Conservation (phyloP, 2,888 invertebrate species). For the Autographa pulchrina region DNA sequence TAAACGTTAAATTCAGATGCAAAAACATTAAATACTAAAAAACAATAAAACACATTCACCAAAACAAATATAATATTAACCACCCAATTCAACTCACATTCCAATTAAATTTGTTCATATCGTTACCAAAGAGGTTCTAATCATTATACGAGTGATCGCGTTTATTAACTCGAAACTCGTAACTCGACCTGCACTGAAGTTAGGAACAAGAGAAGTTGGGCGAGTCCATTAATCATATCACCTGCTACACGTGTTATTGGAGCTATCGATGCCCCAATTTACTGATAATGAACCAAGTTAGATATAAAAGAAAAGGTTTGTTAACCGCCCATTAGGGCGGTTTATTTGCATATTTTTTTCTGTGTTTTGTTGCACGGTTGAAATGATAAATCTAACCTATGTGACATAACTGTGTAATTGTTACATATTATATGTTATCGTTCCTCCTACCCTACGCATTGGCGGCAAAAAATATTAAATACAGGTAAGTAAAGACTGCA, state of each 20-base stretch:
- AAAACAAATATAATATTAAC: too few relatives aligned
- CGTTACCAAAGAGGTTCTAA: not conserved
- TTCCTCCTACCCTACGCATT: too few relatives aligned
- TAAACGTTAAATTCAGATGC: too few relatives aligned
- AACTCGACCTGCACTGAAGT: not conserved
- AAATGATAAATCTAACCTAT: too few relatives aligned
- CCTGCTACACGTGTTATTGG: not conserved
- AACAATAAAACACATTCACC: too few relatives aligned
- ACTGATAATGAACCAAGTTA: conserved; percentile 1
- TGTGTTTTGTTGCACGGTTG: too few relatives aligned
- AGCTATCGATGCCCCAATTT: not conserved
- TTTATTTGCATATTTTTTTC: not conserved
- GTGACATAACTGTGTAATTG: too few relatives aligned
- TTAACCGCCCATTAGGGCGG: not conserved
- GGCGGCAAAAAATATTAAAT: too few relatives aligned
- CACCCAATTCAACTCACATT: too few relatives aligned
- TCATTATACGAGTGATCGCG: not conserved
- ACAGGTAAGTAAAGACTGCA: too few relatives aligned
- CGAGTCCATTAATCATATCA: conserved; percentile 1
- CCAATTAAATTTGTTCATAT: not conserved
- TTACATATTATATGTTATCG: too few relatives aligned
- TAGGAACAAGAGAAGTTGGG: not conserved
- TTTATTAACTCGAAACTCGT: not conserved
- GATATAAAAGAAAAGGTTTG: not conserved
- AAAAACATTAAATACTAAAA: too few relatives aligned